Evolutionary conservation across 1,140 invertebrate species (phyloP), one percentile per base, ranked within the genome.

Genomic region (Philopotamus ludificatus): DNA sequence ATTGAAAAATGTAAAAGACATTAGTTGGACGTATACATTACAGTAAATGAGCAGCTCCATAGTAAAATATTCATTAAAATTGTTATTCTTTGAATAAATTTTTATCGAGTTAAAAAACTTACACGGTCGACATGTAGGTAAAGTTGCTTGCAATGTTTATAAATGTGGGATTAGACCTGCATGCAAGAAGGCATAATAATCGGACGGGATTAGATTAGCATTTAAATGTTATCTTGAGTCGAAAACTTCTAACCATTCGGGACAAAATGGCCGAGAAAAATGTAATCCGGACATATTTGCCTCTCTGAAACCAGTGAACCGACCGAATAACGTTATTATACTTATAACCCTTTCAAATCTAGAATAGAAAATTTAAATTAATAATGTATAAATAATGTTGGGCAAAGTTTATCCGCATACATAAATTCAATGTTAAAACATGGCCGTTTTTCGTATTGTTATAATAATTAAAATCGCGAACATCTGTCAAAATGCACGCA

Each of bases 151-250:
- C 51, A 54, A 54, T 54, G 51, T 54, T 54, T 54, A 54, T 54
- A 54, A 54, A 54, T 54, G 51, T 28, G 21, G 51, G 51, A 54
- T 54, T 54, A 54, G 10, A 54, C 25, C 8, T 15, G 51, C 20
- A 54, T 54, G 51, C 51, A 25, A 54, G 18, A 54, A 25, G 51
- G 23, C 25, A 25, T 23, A 54, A 54, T 54, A 54, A 54, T 54
- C n/a, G 25, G 51, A 54, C 12, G 51, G 28, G 51, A 54, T 26
- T 54, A 26, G 51, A 54, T 54, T 54, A 54, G 51, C 51, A 54
- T 54, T 54, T 54, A 25, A 54, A 54, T 25, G 51, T 12, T 25
- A 3, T 1, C 20, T 54, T n/a, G n/a, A 21, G 10, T 23, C 22
- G 25, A 21, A 23, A 25, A 54, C 23, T 7, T 54, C n/a, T 18